Base-by-base conservation (phyloP, 2,113 vertebrate genomes). In the Pangasianodon hypophthalmus region DNA sequence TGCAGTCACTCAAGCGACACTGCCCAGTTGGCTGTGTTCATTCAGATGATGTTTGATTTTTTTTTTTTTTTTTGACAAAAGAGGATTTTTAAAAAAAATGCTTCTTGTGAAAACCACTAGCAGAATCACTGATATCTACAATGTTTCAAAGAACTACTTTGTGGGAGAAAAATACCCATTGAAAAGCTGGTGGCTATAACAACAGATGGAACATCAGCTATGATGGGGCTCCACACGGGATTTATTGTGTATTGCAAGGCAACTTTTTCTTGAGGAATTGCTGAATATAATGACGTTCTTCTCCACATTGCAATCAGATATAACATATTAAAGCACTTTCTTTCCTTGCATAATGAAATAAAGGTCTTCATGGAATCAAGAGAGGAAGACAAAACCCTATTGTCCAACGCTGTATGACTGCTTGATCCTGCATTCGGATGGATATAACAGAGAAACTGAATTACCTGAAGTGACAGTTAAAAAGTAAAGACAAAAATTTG, bases 391-490 rank as follows among this genome's bases (percentile, higher is more conserved):
- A 90, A 50, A 14, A 88, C 19, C 21, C 52, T 85, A 16, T 77
- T 84, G 26, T 86, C 75, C 71, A 84, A 67, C 14, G 29, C 44
- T 77, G 87, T 19, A 48, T 89, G 87, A 84, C 87, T 88, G 46
- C 87, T 60, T 52, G 87, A 88, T 18, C 48, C 77, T 14, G 84
- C 84, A 77, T 92, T 90, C 64, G 90, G 21, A 77, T 69, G 56
- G 54, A 89, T 88, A 82, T 86, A 56, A 92, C 87, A 10, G 86
- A 88, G 77, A 88, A 87, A 87, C 46, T 85, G 8, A 87, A 88
- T 69, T 26, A 86, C 37, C 26, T 90, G 32, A 87, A 86, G 44
- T 24, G 44, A 32, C 58, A 77, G 24, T 90, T 77, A 62, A 26
- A 87, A 84, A 86, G 86, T 16, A 86, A 90, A 88, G 85, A 41